phyloP scores from a whole-genome alignment of 1,140 invertebrate genomes.

The Drosophila willistoni region DNA sequence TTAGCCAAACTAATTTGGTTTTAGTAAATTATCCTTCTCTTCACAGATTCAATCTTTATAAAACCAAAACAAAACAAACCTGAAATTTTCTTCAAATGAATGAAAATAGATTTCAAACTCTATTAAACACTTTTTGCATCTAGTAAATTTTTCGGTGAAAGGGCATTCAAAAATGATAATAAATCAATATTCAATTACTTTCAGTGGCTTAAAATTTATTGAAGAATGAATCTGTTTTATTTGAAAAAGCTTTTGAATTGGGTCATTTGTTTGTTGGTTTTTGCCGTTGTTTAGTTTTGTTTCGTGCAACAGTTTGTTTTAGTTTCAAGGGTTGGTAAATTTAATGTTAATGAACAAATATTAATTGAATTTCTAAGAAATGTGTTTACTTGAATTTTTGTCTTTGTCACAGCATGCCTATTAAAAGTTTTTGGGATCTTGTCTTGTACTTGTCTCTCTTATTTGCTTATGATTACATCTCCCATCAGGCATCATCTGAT shows the following conservation, averaged over 20 bases:
- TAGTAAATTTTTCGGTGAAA: not conserved
- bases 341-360: conserved; percentile 17
- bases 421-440: conserved; percentile 32
- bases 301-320: conserved; percentile 26
- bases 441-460: conserved; percentile 14
- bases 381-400: not conserved
- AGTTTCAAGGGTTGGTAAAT: not conserved
- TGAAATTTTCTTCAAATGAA: no score
- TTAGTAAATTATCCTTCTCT: no score
- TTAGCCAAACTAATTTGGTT: no score
- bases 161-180: conserved; percentile 52
- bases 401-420: conserved; percentile 17
- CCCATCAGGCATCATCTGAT: no score
- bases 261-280: conserved; percentile 31
- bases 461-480: conserved; percentile 64
- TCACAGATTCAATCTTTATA: not conserved
- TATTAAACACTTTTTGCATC: no score
- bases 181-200: conserved; percentile 43
- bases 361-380: conserved; percentile 16
- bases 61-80: no score
- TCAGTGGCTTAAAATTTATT: conserved; percentile 21
- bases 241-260: conserved; percentile 34
- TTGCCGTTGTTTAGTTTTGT: not conserved
- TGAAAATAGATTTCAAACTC: no score
- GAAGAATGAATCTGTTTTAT: not conserved